Base-by-base conservation (phyloP, 2,888 invertebrate genomes). In the Hydriomena furcata region DNA sequence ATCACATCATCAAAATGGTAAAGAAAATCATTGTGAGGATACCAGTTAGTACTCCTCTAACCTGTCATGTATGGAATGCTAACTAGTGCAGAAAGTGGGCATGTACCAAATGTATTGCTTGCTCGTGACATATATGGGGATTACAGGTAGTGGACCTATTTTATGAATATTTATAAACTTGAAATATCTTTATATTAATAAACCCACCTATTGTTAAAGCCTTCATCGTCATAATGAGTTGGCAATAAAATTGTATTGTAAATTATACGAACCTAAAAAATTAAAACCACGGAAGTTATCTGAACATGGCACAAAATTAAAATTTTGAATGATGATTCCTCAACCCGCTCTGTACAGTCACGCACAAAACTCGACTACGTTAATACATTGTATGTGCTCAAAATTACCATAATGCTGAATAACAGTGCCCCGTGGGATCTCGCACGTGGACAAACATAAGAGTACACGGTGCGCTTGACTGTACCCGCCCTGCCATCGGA, bases 331-430 rank as follows among this genome's bases (percentile, higher is more conserved):
- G 31, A 31, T 32, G 41, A 32, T 24, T 8, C 17, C 24, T 24
- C 24, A 23, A 24, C 23, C 35, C 10, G 7, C 11, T 20, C 21
- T 13, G 32, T 43, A 43, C 42, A 8, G 8, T 42, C 42, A 42
- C 25, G 34, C 32, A 75, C 71, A 73, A 72, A 79, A 80, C 71
- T 76, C 72, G 62, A 64, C 63, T 76, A 64, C 57, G 42, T 50
- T 51, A 49, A 55, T 49, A 37, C 61, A 48, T 48, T 49, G 36
- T 63, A 63, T 76, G 74, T 78, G 73, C 71, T 67, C 66, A 69
- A 64, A 73, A 85, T 88, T 88, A 84, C 61, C 88, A 88, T 88
- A 87, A 84, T 76, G 77, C 79, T 76, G 78, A 81, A 80, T 75
- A 85, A 82, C 79, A 78, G 66, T 59, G 61, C 66, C 65, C 61